Evolutionary conservation across 1,140 invertebrate genomes (phyloP), one percentile per base, ranked within the genome.

Genomic region (Sitophilus oryzae): DNA sequence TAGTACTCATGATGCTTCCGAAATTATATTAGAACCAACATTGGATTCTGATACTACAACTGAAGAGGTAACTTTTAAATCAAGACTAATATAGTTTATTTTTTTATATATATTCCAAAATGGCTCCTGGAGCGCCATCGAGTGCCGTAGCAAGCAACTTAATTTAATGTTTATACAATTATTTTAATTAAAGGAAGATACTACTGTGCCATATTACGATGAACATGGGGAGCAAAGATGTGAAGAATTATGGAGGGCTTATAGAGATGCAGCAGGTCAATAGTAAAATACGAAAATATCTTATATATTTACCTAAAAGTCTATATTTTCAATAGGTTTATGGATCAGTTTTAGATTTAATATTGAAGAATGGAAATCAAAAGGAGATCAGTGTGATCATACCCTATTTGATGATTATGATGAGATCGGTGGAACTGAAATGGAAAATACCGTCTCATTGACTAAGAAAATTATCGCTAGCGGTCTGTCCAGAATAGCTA

Each of bases 401-500:
- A n/a, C n/a, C n/a, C n/a, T n/a, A n/a, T n/a, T n/a, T n/a, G n/a
- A n/a, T n/a, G 6, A 21, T 11, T 9, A 30, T 18, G 19, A 14
- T 9, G 37, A 41, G 14, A 34, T n/a, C n/a, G 25, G 8, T 2
- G 16, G 9, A 50, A 2, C 10, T 15, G 37, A 40, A 8, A 9
- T 0, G 18, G 22, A 50, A 3, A 50, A 1, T 35, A 2, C 9
- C 11, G 15, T 35, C 14, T 56, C 57, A 30, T 44, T 65, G 35
- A 53, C 59, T 18, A 52, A 62, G 40, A 16, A 53, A 8, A 56
- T 65, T 9, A 56, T 67, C 16, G 53, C 58, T 40, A 9, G 35
- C 14, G 56, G 52, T 49, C 57, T 60, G 21, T 64, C 61, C 1
- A 63, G 56, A 44, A 40, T 65, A 37, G 65, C 62, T 19, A 18